Evolutionary conservation across 1,140 invertebrate genomes (phyloP).

Genomic region (Achroia grisella): DNA sequence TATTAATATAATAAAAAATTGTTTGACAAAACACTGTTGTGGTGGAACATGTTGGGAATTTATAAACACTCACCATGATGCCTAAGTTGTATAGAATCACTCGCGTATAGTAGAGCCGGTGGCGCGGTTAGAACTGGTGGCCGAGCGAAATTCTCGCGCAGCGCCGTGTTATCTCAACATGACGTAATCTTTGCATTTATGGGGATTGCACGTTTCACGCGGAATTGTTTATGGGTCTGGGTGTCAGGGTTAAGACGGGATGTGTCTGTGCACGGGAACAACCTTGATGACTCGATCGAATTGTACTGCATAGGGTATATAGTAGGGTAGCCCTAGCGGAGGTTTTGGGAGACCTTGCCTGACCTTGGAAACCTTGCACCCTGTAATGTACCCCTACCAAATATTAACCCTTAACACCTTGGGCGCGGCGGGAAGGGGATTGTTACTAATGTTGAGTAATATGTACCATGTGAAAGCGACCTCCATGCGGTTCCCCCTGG

Average conservation of each 20-base stretch:
- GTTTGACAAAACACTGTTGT: background rate
- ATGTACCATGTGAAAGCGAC: too few relatives aligned
- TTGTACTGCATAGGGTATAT: too few relatives aligned
- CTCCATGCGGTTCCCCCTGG: too few relatives aligned
- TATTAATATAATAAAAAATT: too few relatives aligned
- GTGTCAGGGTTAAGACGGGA: background rate
- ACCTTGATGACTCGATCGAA: background rate
- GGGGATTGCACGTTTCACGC: slow-evolving; percentile 28
- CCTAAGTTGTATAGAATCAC: background rate
- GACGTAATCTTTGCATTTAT: slow-evolving; percentile 49
- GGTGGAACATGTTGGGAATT: slow-evolving; percentile 4
- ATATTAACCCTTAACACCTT: too few relatives aligned
- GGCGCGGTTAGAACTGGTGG: slow-evolving; percentile 5
- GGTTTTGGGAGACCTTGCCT: too few relatives aligned
- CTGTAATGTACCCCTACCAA: too few relatives aligned
- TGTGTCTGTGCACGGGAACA: background rate
- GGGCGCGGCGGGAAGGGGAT: too few relatives aligned
- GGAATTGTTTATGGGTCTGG: background rate
- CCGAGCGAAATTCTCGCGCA: background rate
- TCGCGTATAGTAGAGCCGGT: slow-evolving; percentile 2
- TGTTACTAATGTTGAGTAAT: too few relatives aligned
- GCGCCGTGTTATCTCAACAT: slow-evolving; percentile 34
- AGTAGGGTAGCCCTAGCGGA: too few relatives aligned
- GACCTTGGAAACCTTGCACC: too few relatives aligned
- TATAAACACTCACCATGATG: slow-evolving; percentile 18